Evolutionary conservation across 2,113 vertebrate species (phyloP).

Genomic region (Amphiprion percula): DNA sequence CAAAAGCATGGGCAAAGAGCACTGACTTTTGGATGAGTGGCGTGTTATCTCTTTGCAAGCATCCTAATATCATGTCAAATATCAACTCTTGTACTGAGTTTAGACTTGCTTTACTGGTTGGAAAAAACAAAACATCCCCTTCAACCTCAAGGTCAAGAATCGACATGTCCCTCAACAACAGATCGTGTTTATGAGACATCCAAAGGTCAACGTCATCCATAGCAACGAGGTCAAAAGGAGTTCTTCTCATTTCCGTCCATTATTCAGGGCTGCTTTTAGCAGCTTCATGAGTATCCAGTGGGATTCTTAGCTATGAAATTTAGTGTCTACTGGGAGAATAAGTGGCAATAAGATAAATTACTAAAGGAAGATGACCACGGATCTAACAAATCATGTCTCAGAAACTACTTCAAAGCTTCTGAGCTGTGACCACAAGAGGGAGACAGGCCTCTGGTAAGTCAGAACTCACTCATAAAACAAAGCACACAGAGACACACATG

Average conservation of each 20-base stretch:
- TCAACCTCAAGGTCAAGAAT: not conserved
- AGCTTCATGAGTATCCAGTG: not conserved
- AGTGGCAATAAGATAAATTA: not conserved
- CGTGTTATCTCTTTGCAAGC: too few relatives aligned
- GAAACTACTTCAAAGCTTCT: not conserved
- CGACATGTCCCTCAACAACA: not conserved
- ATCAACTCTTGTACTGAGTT: too few relatives aligned
- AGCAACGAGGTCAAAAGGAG: not conserved
- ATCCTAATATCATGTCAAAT: too few relatives aligned
- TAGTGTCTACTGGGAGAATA: not conserved
- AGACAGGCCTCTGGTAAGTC: conserved; percentile 37
- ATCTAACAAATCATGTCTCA: not conserved
- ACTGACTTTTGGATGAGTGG: too few relatives aligned
- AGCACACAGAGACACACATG: not conserved
- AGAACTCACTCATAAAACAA: not conserved
- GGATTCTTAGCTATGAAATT: not conserved
- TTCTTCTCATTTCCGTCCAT: not conserved
- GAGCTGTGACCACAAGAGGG: conserved; percentile 62
- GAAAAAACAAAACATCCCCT: not conserved
- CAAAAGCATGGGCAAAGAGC: too few relatives aligned
- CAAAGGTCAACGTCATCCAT: not conserved
- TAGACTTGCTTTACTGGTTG: too few relatives aligned
- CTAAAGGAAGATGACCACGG: too few relatives aligned
- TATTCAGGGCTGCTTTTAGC: not conserved
- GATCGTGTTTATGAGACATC: not conserved